Base-by-base conservation (phyloP, 2,113 vertebrate genomes). In the Holacanthus passer region DNA sequence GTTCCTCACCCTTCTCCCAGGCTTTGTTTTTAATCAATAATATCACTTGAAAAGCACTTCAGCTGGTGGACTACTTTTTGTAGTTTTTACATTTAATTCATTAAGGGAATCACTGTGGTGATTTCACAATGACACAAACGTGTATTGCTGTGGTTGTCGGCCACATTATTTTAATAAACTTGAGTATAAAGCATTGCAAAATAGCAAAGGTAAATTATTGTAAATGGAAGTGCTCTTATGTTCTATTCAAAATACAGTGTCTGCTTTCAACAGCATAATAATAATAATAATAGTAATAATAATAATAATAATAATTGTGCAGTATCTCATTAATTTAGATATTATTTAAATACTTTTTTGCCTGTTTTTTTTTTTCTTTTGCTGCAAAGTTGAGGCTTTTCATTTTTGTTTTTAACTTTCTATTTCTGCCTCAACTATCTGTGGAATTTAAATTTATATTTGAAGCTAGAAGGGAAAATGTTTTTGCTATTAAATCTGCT, bases 1-100 rank as follows among this genome's bases (percentile, higher is more conserved):
- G 45, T 69, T 72, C 63, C 48, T 77, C 55, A 64, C 45, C 29
- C 62, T 83, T 75, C 84, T 86, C 84, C 69, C 78, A 83, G 71
- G 87, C 83, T 88, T 91, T 89, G 77, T 91, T 92, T 92, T 90
- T 91, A 92, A 93, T 93, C 91, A 93, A 92, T 85, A 91, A 81
- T 91, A 88, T 88, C 92, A 88, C 85, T 85, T 84, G 70, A 88
- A 90, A 89, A 85, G 77, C 84, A 84, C 79, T 87, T 86, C 73
- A 86, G 39, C 63, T 17, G 41, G 56, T 81, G 78, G 80, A 39
- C 19, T 64, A 52, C 63, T 81, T 90, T 85, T 73, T 71, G 60
- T 76, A 66, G 79, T 76, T 86, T 82, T 85, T 82, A 73, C 41
- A 73, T 85, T 87, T 83, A 73, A 85, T 86, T 92, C 5, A 82